phyloP scores from a whole-genome alignment of 2,113 vertebrate genomes.

The Dissostichus mawsoni region DNA sequence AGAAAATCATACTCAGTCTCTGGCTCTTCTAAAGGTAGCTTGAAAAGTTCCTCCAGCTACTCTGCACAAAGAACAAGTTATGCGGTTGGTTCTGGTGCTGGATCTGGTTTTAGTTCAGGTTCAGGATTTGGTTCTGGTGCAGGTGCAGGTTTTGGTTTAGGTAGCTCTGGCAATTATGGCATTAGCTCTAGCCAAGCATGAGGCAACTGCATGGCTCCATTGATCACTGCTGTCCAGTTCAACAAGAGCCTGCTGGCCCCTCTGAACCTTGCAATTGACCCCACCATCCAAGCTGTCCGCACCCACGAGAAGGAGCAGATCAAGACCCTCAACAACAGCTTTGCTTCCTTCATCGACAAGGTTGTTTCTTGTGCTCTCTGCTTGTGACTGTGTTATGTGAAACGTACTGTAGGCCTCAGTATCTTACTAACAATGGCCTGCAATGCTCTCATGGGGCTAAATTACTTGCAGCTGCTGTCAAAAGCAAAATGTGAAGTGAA shows the following conservation, averaged over 20 bases:
- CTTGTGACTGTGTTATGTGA: background rate
- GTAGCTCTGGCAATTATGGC: background rate
- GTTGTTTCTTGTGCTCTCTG: conserved; percentile 72
- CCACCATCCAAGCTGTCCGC: conserved; percentile 88
- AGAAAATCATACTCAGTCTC: conserved; percentile 69
- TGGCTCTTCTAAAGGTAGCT: conserved; percentile 20
- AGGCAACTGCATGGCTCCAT: background rate
- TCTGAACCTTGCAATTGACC: conserved; percentile 90
- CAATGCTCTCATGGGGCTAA: background rate
- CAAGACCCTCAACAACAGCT: conserved; percentile 92
- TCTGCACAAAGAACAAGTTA: conserved; percentile 9
- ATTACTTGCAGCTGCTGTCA: conserved; percentile 10
- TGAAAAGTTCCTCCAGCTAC: conserved; percentile 53
- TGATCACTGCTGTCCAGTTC: conserved; percentile 89
- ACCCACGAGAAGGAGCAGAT: conserved; percentile 95
- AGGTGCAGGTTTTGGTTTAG: background rate
- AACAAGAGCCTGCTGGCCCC: conserved; percentile 91
- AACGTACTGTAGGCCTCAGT: background rate
- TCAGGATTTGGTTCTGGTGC: background rate
- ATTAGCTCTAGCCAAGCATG: background rate
- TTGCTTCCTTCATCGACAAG: conserved; percentile 93
- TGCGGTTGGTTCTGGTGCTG: background rate
- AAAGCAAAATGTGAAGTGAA: background rate
- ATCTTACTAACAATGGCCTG: background rate
- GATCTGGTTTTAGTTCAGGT: background rate